Conservation (phyloP, 2,888 invertebrate species). For the Scaptomyza parva region DNA sequence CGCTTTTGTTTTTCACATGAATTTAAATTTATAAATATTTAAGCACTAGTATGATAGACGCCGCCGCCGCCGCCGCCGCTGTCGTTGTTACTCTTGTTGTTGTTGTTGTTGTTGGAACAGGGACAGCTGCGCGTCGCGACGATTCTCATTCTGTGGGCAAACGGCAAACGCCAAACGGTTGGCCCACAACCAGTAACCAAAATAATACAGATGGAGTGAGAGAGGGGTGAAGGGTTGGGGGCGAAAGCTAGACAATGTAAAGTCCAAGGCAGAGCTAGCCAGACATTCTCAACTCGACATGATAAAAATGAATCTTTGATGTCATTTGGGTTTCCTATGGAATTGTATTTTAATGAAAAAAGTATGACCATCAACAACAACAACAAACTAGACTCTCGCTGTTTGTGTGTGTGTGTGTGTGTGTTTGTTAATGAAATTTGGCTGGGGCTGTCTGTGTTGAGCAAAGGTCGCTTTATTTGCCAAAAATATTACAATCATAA, state of each 20-base stretch:
- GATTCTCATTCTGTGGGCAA: slow-evolving; percentile 42
- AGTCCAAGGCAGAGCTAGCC: slow-evolving; percentile 29
- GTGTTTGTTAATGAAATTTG: slow-evolving; percentile 75
- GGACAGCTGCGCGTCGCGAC: slow-evolving; percentile 44
- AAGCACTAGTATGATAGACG: slow-evolving; percentile 68
- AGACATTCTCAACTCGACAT: slow-evolving; percentile 61
- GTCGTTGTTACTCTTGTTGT: slow-evolving; percentile 6
- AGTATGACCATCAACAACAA: slow-evolving; percentile 27
- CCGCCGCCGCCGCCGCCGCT: too few relatives aligned
- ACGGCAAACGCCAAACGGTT: too few relatives aligned
- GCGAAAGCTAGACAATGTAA: slow-evolving; percentile 2
- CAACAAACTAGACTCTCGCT: slow-evolving; percentile 35
- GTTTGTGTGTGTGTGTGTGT: neutral
- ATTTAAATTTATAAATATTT: slow-evolving; percentile 77
- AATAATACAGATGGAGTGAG: neutral
- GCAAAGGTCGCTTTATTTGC: slow-evolving; percentile 62
- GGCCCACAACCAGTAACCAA: slow-evolving; percentile 29
- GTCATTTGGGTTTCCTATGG: slow-evolving; percentile 71
- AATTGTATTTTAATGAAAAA: slow-evolving; percentile 73
- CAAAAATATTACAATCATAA: slow-evolving; percentile 73
- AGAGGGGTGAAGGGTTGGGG: too few relatives aligned
- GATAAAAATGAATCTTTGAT: slow-evolving; percentile 79
- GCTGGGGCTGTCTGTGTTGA: slow-evolving; percentile 30
- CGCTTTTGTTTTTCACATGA: slow-evolving; percentile 76
- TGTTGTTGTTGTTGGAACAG: slow-evolving; percentile 6